Conservation (phyloP, 2,888 invertebrate genomes). For the Dorcus parallelipipedus region DNA sequence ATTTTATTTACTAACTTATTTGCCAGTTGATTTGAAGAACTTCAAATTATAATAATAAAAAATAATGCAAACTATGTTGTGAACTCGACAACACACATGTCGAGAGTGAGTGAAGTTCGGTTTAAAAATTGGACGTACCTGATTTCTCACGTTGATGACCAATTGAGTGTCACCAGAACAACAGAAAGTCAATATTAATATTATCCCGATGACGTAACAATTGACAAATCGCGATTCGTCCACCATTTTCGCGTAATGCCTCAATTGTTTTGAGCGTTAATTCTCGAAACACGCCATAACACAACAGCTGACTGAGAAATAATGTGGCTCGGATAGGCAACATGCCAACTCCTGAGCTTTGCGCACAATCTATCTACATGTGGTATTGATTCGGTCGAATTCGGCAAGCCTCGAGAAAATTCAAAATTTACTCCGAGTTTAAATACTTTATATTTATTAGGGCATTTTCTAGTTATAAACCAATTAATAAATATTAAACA, state of each 20-base stretch:
- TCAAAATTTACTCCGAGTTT: not conserved
- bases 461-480: not conserved
- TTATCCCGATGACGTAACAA: not conserved
- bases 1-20: too few relatives aligned
- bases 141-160: constrained; percentile 46
- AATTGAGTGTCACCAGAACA: constrained; percentile 37
- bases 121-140: constrained; percentile 31
- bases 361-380: constrained; percentile 17
- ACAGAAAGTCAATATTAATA: constrained; percentile 26
- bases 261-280: constrained; percentile 23
- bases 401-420: constrained; percentile 5
- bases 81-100: too few relatives aligned
- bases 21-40: too few relatives aligned
- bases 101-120: too few relatives aligned
- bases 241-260: constrained; percentile 25
- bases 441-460: not conserved
- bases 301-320: constrained; percentile 29
- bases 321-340: constrained; percentile 28
- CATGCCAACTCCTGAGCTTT: constrained; percentile 10
- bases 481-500: not conserved
- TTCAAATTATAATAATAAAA: too few relatives aligned
- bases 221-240: constrained; percentile 11
- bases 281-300: constrained; percentile 27
- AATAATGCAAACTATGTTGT: too few relatives aligned
- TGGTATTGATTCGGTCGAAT: constrained; percentile 17